Evolutionary conservation across 2,113 vertebrate genomes (phyloP).

Genomic region (Stercorarius parasiticus): DNA sequence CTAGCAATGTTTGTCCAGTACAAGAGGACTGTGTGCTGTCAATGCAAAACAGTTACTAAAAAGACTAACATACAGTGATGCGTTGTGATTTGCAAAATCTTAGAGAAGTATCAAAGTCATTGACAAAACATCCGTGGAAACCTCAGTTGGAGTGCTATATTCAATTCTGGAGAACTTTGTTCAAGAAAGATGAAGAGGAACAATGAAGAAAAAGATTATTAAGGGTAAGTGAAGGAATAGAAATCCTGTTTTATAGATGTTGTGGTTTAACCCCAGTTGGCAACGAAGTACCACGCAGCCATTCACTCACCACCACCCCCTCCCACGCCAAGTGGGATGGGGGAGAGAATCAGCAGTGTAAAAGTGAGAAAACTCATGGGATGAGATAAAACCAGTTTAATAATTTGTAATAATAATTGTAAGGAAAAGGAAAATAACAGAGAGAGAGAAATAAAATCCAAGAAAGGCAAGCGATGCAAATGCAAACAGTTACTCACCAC

Average conservation of each 20-base stretch:
- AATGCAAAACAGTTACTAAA: background rate
- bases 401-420: background rate
- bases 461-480: background rate
- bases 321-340: rapidly evolving
- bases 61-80: background rate
- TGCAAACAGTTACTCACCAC: background rate
- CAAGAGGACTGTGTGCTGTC: background rate
- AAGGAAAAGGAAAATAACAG: background rate
- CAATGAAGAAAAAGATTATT: background rate
- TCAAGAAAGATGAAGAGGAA: background rate
- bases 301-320: background rate
- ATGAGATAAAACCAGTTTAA: background rate
- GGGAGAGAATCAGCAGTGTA: background rate
- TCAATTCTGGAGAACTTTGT: background rate
- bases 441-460: background rate
- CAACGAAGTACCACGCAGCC: background rate
- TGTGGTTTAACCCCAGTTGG: background rate
- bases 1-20: background rate
- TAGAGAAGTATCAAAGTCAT: background rate
- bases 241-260: background rate
- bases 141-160: background rate
- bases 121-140: conserved; percentile 15
- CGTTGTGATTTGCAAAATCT: background rate
- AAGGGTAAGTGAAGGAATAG: background rate
- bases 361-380: background rate